Evolutionary conservation across 2,888 invertebrate genomes (phyloP).

Genomic region (Synanthedon myopaeformis): DNA sequence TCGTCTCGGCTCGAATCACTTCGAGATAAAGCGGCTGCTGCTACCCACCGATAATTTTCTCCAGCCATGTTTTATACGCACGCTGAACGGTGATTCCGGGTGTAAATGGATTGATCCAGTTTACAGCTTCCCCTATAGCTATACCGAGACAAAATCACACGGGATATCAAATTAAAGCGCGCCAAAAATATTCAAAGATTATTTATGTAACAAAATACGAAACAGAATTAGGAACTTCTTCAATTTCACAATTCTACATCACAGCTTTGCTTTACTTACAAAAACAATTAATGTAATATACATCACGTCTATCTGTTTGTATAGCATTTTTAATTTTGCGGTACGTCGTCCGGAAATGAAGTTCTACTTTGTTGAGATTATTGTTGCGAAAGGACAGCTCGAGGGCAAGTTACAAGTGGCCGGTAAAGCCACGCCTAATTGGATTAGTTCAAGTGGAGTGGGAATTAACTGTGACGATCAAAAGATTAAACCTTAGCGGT

Average conservation of each 20-base stretch:
- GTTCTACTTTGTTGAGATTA: constrained; percentile 6
- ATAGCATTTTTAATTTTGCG: constrained; percentile 2
- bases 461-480: constrained; percentile 5
- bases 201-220: too few species aligned
- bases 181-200: too few species aligned
- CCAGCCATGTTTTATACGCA: constrained; percentile 44
- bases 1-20: constrained; percentile 33
- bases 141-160: constrained; percentile 4
- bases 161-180: neutral
- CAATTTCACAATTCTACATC: too few species aligned
- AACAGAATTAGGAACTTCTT: too few species aligned
- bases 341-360: constrained; percentile 4
- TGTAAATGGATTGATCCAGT: constrained; percentile 44
- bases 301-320: too few species aligned
- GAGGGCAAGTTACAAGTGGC: constrained; percentile 5
- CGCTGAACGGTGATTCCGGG: constrained; percentile 35
- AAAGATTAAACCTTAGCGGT: constrained; percentile 2
- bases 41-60: constrained; percentile 48
- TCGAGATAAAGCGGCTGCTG: constrained; percentile 35
- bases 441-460: constrained; percentile 7
- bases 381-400: constrained; percentile 8
- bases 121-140: constrained; percentile 21
- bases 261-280: too few species aligned
- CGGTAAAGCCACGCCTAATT: constrained; percentile 7
- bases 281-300: too few species aligned